Conservation (phyloP, 2,888 invertebrate genomes). For the Drosophila falleni region DNA sequence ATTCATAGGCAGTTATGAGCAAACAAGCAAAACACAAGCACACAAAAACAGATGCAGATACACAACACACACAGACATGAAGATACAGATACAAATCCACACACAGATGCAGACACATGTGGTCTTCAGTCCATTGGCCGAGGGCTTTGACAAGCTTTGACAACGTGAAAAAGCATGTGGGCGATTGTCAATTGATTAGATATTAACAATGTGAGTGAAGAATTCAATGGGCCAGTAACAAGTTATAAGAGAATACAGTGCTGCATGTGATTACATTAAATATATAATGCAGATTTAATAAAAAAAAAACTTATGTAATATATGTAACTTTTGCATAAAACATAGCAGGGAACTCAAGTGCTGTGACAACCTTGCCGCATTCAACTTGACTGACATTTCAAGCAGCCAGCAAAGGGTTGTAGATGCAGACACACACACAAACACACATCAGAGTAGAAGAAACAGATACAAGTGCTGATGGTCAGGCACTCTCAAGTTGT, state of each 20-base stretch:
- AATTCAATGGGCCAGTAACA: background rate
- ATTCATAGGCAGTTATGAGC: constrained; percentile 26
- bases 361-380: constrained; percentile 60
- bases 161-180: constrained; percentile 17
- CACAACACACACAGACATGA: background rate
- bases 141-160: constrained; percentile 9
- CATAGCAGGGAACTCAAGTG: constrained; percentile 30
- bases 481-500: constrained; percentile 49
- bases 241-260: background rate
- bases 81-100: background rate
- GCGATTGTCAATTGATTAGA: constrained; percentile 47
- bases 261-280: constrained; percentile 36
- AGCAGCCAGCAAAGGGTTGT: constrained; percentile 44
- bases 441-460: constrained; percentile 6
- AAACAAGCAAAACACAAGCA: constrained; percentile 25
- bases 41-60: constrained; percentile 10
- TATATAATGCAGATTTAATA: constrained; percentile 53
- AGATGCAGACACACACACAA: constrained; percentile 31
- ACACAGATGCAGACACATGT: constrained; percentile 5
- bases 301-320: constrained; percentile 11
- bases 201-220: constrained; percentile 29
- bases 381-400: constrained; percentile 61
- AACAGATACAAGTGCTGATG: constrained; percentile 40
- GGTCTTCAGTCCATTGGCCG: constrained; percentile 16
- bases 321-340: constrained; percentile 36